A percentile compares a stretch with the other conserved stretches of the same genome.
phyloP scores from a whole-genome alignment of 2,113 vertebrate species.

The Entosphenus tridentatus region DNA sequence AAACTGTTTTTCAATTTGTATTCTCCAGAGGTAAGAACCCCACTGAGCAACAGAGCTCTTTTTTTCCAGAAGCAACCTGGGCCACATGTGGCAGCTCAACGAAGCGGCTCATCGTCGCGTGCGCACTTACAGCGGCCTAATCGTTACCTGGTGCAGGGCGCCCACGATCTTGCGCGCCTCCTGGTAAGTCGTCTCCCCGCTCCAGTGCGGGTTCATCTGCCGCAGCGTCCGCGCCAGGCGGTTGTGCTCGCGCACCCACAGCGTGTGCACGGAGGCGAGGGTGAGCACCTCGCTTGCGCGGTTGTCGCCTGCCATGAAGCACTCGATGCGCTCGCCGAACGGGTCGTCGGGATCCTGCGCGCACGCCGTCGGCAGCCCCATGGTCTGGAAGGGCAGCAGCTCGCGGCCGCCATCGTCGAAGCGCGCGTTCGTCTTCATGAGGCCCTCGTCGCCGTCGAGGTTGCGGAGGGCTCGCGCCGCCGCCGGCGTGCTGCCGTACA shows the following conservation, averaged over 20 bases:
- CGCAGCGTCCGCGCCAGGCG: conserved; percentile 33
- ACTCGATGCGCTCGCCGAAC: conserved; percentile 29
- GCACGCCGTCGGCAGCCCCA: conserved; percentile 25
- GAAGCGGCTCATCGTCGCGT: too few relatives aligned
- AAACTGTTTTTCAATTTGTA: too few relatives aligned
- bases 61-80: too few relatives aligned
- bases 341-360: conserved; percentile 14
- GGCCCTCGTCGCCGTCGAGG: conserved; percentile 33
- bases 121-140: too few relatives aligned
- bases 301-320: conserved; percentile 55
- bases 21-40: too few relatives aligned
- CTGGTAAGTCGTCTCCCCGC: conserved; percentile 35
- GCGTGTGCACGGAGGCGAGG: conserved; percentile 39
- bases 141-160: conserved; percentile 60
- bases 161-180: conserved; percentile 66
- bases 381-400: conserved; percentile 34
- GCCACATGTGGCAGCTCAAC: too few relatives aligned
- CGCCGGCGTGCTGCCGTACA: conserved; percentile 40
- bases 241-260: conserved; percentile 82
- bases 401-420: conserved; percentile 27
- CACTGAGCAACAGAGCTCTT: too few relatives aligned
- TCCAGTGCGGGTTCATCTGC: conserved; percentile 52
- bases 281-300: conserved; percentile 46
- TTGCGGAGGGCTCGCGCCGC: conserved; percentile 31
- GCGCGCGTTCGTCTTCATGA: conserved; percentile 30